Base-by-base conservation (phyloP, 1,140 invertebrate species). In the Doryteuthis pealeii region DNA sequence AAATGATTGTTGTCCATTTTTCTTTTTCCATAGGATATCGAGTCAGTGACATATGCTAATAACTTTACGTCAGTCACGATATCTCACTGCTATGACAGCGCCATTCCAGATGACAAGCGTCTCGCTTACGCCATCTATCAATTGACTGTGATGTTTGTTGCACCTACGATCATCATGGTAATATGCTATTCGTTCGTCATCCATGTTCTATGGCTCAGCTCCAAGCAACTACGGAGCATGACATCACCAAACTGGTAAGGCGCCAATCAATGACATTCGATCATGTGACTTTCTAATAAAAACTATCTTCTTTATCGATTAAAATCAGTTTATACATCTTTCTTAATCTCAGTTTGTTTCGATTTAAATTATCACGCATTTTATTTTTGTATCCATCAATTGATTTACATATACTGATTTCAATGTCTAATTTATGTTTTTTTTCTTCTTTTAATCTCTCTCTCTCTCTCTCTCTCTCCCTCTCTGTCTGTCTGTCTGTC, bases 181-280 rank as follows among this genome's bases (percentile, higher is more conserved):
- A 83, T 89, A 74, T 91, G 90, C 81, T 91, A 91, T 79, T 78
- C 87, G n/a, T 85, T 84, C 40, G 90, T 91, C 15, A 91, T 91
- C 69, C 84, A 86, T 40, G 89, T 90, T 71, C 86, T 91, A 0
- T 91, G 90, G 90, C 82, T 87, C 70, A 90, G 89, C 67, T 90
- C 90, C 1, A 84, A 85, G 54, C 84, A 88, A 31, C 80, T 87
- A 4, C 76, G 79, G 31, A 79, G 78, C 31, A 76, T 87, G 72
- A 83, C 82, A 0, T 79, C 80, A 69, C 33, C 74, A 43, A 72
- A 74, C 43, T 79, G 78, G 80, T 81, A 68, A 71, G 72, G 40
- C 58, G 67, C 33, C 32, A 10, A 3, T 5, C 35, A 40, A 40
- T 40, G 35, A 5, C 18, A 67, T 32, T 26, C 22, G 22, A 1